Percentiles rank a stretch among this genome's conserved stretches.
phyloP scores from a whole-genome alignment of 2,113 vertebrate species.

The Alethe diademata region DNA sequence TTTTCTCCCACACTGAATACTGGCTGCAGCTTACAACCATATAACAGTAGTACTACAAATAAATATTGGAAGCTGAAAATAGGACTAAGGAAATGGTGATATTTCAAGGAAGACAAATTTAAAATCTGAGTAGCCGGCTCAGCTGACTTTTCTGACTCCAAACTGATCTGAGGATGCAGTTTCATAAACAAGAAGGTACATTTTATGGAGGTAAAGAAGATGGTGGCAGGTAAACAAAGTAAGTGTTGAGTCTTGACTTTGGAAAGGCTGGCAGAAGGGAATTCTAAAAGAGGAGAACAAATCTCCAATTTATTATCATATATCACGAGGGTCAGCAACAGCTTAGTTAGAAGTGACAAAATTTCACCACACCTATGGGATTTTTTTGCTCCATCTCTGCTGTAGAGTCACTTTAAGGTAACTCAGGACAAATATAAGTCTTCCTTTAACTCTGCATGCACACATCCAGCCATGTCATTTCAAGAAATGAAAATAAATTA shows the following conservation, averaged over 20 bases:
- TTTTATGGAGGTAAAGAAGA: neutral
- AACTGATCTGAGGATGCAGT: neutral
- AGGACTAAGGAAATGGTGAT: neutral
- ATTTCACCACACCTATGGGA: no score
- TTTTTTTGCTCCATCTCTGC: neutral
- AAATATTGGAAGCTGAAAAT: neutral
- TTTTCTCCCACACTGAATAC: neutral
- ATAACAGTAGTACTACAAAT: neutral
- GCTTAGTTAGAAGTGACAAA: neutral
- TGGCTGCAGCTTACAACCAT: neutral
- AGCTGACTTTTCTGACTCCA: neutral
- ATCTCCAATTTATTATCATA: neutral
- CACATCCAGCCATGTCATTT: fast-evolving
- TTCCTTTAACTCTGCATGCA: neutral
- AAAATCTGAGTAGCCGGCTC: neutral
- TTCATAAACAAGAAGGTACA: neutral
- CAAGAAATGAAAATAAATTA: neutral
- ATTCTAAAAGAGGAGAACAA: neutral
- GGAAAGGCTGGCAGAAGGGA: neutral
- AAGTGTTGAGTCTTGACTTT: neutral
- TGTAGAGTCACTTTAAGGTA: neutral
- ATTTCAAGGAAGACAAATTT: neutral
- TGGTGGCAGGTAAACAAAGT: neutral
- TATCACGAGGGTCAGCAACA: neutral
- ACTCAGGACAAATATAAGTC: neutral